phyloP scores from a whole-genome alignment of 2,888 invertebrate species.

The Drosophila siamana region DNA sequence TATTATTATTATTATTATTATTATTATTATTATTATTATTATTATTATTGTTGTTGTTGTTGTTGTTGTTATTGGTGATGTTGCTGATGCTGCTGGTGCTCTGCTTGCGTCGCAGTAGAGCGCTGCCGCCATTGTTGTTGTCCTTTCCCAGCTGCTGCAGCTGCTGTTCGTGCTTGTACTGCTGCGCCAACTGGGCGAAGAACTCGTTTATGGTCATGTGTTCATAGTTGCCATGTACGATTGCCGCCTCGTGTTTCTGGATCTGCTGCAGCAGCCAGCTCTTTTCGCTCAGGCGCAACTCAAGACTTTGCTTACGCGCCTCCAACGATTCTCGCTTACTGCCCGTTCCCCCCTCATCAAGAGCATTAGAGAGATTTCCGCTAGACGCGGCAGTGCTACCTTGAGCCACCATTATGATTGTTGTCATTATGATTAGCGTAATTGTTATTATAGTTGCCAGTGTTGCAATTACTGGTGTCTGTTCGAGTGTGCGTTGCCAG shows the following conservation, averaged over 20 bases:
- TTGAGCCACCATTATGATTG: conserved; percentile 23
- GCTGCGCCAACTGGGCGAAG: conserved; percentile 74
- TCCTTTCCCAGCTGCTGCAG: conserved; percentile 66
- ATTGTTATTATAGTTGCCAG: conserved; percentile 44
- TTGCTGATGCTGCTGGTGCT: conserved; percentile 43
- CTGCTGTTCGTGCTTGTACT: conserved; percentile 81
- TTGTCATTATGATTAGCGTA: conserved; percentile 18
- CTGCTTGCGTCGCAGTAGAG: conserved; percentile 81
- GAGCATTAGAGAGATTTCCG: conserved; percentile 45
- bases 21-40: not conserved
- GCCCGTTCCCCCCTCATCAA: conserved; percentile 52
- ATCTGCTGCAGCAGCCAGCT: conserved; percentile 84
- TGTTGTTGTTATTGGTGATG: conserved; percentile 42
- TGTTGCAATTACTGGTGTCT: conserved; percentile 45
- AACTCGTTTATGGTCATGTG: conserved; percentile 82
- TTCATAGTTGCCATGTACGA: conserved; percentile 83
- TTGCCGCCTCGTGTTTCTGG: conserved; percentile 84
- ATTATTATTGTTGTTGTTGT: conserved; percentile 45
- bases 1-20: conserved; percentile 64
- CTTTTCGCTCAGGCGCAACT: conserved; percentile 84
- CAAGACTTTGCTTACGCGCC: conserved; percentile 82
- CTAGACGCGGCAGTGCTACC: conserved; percentile 33
- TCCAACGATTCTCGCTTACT: conserved; percentile 81
- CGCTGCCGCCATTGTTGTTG: conserved; percentile 23
- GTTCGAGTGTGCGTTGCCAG: conserved; percentile 58